Base-by-base conservation (phyloP, 2,888 invertebrate species). In the Creontiades dilutus region DNA sequence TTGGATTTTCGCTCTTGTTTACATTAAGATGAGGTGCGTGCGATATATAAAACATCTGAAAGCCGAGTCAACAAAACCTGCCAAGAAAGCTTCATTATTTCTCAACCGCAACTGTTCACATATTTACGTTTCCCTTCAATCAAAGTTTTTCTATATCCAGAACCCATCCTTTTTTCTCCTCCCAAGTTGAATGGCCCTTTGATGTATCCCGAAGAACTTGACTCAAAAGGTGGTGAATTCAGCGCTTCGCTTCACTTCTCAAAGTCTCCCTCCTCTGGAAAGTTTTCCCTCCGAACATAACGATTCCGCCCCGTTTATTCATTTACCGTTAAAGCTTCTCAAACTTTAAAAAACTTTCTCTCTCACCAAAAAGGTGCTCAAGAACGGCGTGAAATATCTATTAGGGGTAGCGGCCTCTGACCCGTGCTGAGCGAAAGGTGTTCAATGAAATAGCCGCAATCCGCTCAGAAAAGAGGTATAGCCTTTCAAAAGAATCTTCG, bases 211-310 rank as follows among this genome's bases (percentile, higher is more conserved):
- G 48, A 16, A 61, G 48, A 47, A 81, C 81, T 81, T 81, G 81
- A 4, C 19, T 81, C 12, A 47, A 81, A 48, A 81, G 81, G 81
- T 81, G 81, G n/a, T 81, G 48, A 48, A 81, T 81, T 81, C 81
- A 81, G 47, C 81, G 81, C 81, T 81, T 81, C 48, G 81, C 81
- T 81, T 81, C 81, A 81, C 47, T 19, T 81, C 48, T 81, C 81
- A 48, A 81, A 81, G 81, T 48, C 81, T 81, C 47, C 47, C 47
- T 0, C 16, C 47, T 19, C 48, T n/a, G 16, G 48, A 19, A 81
- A 81, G 12, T 48, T 48, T 81, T 81, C 14, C 48, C 81, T 48
- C 48, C n/a, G n/a, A 37, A 48, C 81, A 81, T 48, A 81, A 81
- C 81, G 81, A 81, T 48, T 81, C 48, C 23, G n/a, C 48, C 19